Base-by-base conservation (phyloP, 2,888 invertebrate genomes). In the Antitype chi region DNA sequence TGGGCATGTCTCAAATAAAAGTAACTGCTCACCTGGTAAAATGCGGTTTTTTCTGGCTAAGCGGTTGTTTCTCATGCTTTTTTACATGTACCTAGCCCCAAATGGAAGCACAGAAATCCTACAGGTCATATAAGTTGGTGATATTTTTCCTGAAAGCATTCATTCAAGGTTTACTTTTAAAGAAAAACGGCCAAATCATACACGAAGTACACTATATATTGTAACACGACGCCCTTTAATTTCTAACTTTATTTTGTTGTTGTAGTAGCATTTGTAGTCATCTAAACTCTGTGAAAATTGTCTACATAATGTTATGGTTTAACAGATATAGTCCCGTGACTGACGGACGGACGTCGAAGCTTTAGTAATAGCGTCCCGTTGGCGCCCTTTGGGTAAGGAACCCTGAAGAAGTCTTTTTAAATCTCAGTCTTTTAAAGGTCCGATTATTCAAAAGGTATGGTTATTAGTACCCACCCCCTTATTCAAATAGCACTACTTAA, bases 331-430 rank as follows among this genome's bases (percentile, higher is more conserved):
- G n/a, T 17, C 62, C 15, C 8, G 8, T 62, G 43, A 47, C 11
- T 8, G 52, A 52, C 52, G 0, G 7, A 52, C 52, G 20, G 52
- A 20, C 20, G 11, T 2, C 52, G 8, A 20, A 52, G 20, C 52
- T 8, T 52, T 52, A 52, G 20, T 20, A 8, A 20, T 23, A 8
- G 7, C 20, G 7, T 52, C 20, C 20, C 20, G 52, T 20, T 52
- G 52, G 52, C 52, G 20, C 20, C 52, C 20, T 52, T 20, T 52
- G 8, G 49, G 17, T 17, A 49, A 17, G 17, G 17, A 49, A 49
- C 52, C 7, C 8, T 52, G 2, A 20, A 83, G 77, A 79, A 83
- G 73, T 20, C 6, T 52, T 52, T 52, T 17, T 52, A 52, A 20
- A 52, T 6, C 17, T 9, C 49, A 1, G 52, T 20, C 6, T 17